Conservation (phyloP, 2,888 invertebrate genomes). For the Mesoligia furuncula region DNA sequence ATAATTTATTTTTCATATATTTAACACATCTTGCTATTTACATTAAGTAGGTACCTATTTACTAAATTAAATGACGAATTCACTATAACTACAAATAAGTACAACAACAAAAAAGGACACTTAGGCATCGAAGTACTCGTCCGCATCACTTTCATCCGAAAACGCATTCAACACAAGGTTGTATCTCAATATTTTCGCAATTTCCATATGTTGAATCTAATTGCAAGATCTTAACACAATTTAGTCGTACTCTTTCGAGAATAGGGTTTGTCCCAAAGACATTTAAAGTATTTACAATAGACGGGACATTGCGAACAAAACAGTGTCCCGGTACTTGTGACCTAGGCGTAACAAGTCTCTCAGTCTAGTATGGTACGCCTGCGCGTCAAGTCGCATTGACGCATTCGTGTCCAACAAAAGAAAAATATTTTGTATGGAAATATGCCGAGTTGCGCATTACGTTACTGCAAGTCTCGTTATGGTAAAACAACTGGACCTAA, state of each 20-base stretch:
- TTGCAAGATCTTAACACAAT: background rate
- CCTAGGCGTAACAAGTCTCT: too few species aligned
- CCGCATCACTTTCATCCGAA: background rate
- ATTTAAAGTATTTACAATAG: too few species aligned
- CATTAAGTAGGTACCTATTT: background rate
- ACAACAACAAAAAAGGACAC: background rate
- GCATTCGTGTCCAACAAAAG: too few species aligned
- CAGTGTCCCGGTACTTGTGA: too few species aligned
- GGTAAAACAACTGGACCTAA: too few species aligned
- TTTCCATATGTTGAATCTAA: background rate
- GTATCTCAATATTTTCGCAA: background rate
- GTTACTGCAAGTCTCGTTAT: too few species aligned
- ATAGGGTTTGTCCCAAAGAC: background rate
- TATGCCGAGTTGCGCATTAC: too few species aligned
- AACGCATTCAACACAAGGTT: background rate
- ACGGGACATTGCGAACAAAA: too few species aligned
- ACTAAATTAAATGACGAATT: background rate
- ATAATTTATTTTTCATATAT: background rate
- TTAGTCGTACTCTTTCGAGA: background rate
- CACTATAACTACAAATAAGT: background rate
- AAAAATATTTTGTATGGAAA: too few species aligned
- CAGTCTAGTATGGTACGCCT: too few species aligned
- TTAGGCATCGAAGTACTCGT: background rate
- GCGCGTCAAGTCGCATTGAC: too few species aligned
- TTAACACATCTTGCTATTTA: background rate